A percentile compares a stretch with the other conserved stretches of the same genome.
Evolutionary conservation across 1,140 invertebrate genomes (phyloP).

Genomic region (Drosophila nigrodunni): DNA sequence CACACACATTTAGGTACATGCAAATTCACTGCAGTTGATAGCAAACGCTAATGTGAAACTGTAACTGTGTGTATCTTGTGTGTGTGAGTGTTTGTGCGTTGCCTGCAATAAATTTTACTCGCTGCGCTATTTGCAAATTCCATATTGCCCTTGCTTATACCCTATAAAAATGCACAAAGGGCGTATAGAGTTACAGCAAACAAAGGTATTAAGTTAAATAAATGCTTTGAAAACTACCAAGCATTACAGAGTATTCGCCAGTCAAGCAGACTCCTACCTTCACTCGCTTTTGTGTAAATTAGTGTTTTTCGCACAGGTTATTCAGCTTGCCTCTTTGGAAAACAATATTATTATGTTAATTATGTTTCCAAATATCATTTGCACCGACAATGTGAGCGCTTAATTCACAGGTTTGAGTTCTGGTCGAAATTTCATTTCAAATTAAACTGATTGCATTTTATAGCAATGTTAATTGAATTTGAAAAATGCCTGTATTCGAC

Average conservation of each 20-base stretch:
- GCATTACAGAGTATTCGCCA: too few species aligned
- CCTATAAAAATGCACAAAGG: background rate
- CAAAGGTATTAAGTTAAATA: too few species aligned
- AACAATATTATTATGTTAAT: constrained; percentile 73
- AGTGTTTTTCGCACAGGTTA: constrained; percentile 4
- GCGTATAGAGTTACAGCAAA: background rate
- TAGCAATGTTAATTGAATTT: background rate
- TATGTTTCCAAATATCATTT: constrained; percentile 75
- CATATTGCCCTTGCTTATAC: constrained; percentile 67
- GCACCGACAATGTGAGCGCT: constrained; percentile 39
- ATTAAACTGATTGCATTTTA: constrained; percentile 28
- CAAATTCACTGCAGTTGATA: constrained; percentile 59
- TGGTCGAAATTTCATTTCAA: too few species aligned
- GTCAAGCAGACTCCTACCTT: too few species aligned
- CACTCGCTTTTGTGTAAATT: constrained; percentile 7
- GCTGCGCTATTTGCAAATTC: constrained; percentile 53
- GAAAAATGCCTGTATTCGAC: background rate
- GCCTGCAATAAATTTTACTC: constrained; percentile 68
- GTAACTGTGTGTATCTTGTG: constrained; percentile 47
- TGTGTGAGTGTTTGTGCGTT: constrained; percentile 37
- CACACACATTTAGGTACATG: constrained; percentile 1
- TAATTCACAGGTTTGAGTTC: constrained; percentile 14
- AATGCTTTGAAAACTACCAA: too few species aligned
- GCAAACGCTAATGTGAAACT: constrained; percentile 67
- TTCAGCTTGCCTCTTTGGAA: constrained; percentile 17